Evolutionary conservation across 2,113 vertebrate species (phyloP).

Genomic region (Phyllopteryx taeniolatus): DNA sequence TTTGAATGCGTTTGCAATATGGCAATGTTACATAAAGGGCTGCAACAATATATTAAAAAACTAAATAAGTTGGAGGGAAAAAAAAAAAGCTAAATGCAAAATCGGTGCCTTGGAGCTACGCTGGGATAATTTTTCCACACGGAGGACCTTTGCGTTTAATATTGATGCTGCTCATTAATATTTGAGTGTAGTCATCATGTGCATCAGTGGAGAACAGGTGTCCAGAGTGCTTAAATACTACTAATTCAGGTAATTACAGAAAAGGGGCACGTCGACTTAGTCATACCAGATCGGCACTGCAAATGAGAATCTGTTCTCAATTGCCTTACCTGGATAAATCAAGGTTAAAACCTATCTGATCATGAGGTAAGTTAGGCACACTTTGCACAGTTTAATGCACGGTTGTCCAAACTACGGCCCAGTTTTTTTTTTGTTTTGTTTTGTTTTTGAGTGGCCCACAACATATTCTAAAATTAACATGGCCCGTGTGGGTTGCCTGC

Average conservation of each 20-base stretch:
- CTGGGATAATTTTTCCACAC: too few relatives aligned
- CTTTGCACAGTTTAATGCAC: not conserved
- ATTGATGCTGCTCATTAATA: slow-evolving; percentile 42
- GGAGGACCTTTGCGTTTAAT: slow-evolving; percentile 31
- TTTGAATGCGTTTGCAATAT: not conserved
- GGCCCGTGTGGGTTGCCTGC: too few relatives aligned
- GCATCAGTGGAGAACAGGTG: slow-evolving; percentile 5
- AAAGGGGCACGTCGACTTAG: not conserved
- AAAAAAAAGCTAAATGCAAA: not conserved
- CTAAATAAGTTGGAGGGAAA: not conserved
- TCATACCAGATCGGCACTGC: too few relatives aligned
- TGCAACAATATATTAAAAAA: too few relatives aligned
- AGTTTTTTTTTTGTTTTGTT: too few relatives aligned
- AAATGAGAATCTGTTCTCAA: too few relatives aligned
- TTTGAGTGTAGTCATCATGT: slow-evolving; percentile 5
- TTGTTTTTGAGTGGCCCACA: not conserved
- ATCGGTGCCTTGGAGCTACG: not conserved
- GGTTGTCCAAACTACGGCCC: not conserved
- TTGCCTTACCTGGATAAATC: too few relatives aligned
- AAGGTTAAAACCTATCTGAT: not conserved
- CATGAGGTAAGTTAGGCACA: not conserved
- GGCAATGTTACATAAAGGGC: too few relatives aligned
- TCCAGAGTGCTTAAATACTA: slow-evolving; percentile 1
- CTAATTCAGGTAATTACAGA: not conserved
- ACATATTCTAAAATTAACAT: too few relatives aligned